Percentiles rank a stretch among this genome's conserved stretches.
phyloP scores from a whole-genome alignment of 2,113 vertebrate genomes.

The Eptesicus fuscus region DNA sequence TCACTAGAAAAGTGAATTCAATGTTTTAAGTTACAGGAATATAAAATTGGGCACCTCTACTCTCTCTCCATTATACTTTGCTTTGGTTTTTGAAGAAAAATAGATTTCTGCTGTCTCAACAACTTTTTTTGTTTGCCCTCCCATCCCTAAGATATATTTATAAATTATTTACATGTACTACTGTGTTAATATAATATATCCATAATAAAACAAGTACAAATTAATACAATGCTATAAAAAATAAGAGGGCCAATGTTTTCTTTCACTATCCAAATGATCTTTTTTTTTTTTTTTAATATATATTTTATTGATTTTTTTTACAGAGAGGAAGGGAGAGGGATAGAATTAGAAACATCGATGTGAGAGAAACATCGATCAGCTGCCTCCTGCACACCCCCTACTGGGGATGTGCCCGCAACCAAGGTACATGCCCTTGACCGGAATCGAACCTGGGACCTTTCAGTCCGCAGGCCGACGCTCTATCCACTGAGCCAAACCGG shows the following conservation, averaged over 20 bases:
- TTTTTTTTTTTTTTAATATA: too few species aligned
- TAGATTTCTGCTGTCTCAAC: not conserved
- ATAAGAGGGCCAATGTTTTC: not conserved
- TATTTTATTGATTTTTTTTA: too few species aligned
- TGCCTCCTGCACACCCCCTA: too few species aligned
- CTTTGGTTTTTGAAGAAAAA: conserved; percentile 7
- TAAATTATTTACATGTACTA: not conserved
- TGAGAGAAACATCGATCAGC: too few species aligned
- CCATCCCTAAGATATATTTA: not conserved
- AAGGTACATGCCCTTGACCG: too few species aligned
- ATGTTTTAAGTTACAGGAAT: conserved; percentile 16
- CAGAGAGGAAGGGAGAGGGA: too few species aligned
- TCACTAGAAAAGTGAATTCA: conserved; percentile 4
- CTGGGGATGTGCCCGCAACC: too few species aligned
- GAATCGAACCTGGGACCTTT: too few species aligned
- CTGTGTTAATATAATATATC: not conserved
- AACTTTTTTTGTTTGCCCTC: not conserved
- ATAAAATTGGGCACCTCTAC: not conserved
- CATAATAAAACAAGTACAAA: conserved; percentile 7
- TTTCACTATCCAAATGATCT: conserved; percentile 2
- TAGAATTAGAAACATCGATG: too few species aligned
- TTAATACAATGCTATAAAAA: not conserved
- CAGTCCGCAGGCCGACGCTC: too few species aligned
- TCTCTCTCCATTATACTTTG: conserved; percentile 17
- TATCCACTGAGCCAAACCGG: too few species aligned